These are phyloP conservation scores for Cheirogaleus major DNA, from an alignment of 2,797 vertebrate species.

Conservation along the genomic window DNA sequence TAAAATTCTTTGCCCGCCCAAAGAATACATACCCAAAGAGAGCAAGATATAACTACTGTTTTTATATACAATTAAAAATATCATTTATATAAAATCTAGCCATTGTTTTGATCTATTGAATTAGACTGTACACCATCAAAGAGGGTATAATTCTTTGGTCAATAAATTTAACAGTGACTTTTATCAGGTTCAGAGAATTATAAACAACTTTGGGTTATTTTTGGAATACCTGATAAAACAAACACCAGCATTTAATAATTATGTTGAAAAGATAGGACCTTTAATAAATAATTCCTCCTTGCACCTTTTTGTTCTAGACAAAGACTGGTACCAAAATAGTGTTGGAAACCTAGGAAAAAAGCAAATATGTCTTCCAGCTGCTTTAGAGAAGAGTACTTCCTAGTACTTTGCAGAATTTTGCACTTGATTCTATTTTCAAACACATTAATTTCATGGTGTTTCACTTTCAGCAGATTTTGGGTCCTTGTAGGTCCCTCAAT, in stretches of 20 bases:
- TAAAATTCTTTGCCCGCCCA: not conserved
- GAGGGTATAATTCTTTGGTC: not conserved
- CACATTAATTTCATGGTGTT: not conserved
- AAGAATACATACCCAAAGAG: not conserved
- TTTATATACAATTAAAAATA: not conserved
- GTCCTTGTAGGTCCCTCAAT: not conserved
- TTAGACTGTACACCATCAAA: not conserved
- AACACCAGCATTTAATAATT: slow-evolving; percentile 35
- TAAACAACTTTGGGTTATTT: not conserved
- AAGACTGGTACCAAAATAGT: not conserved
- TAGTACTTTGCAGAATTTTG: not conserved
- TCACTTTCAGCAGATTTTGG: not conserved
- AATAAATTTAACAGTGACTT: not conserved
- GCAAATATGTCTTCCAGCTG: not conserved
- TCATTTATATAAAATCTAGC: slow-evolving; percentile 36
- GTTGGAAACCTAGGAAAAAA: not conserved
- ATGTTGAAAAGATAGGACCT: not conserved
- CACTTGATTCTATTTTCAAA: not conserved
- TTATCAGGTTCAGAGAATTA: slow-evolving; percentile 7
- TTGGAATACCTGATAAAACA: not conserved
- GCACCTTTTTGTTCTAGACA: not conserved
- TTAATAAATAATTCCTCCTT: slow-evolving; percentile 9
- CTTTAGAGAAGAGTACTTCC: not conserved
- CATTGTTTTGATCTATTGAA: not conserved
- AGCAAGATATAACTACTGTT: not conserved